phyloP scores from a whole-genome alignment of 2,113 vertebrate species.

The Hyperopisus bebe region DNA sequence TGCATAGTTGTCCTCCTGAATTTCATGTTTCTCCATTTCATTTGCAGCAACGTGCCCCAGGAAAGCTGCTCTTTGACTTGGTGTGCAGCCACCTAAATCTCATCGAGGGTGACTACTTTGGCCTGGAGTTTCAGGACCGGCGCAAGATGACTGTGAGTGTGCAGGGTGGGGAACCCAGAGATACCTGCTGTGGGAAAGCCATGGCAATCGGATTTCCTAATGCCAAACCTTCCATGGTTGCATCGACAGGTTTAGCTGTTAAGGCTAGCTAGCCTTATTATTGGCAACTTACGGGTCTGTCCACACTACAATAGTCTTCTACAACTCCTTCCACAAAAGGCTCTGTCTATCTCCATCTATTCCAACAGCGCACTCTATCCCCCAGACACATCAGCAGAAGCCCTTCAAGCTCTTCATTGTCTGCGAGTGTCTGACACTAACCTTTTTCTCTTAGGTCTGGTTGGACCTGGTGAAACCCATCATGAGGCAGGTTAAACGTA shows the following conservation, averaged over 20 bases:
- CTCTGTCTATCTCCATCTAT: neutral
- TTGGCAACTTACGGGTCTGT: neutral
- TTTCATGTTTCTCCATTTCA: constrained; percentile 14
- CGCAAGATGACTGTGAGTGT: constrained; percentile 84
- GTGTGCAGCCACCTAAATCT: constrained; percentile 92
- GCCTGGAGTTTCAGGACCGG: constrained; percentile 90
- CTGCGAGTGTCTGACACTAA: neutral
- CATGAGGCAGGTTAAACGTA: constrained; percentile 91
- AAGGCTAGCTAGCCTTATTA: neutral
- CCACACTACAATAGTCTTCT: neutral
- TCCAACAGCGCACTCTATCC: too few relatives aligned
- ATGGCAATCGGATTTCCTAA: neutral
- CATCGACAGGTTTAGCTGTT: neutral
- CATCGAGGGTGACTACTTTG: constrained; percentile 96
- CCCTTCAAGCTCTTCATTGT: neutral
- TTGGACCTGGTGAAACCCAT: constrained; percentile 93
- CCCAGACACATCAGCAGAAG: neutral
- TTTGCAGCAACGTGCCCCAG: constrained; percentile 83
- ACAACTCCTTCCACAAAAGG: neutral
- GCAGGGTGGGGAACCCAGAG: neutral
- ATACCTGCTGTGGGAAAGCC: neutral
- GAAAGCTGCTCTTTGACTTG: constrained; percentile 84
- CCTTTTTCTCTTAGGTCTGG: constrained; percentile 73
- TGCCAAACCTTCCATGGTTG: neutral
- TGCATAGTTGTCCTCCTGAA: neutral